These are phyloP conservation scores for Conchocele bisecta DNA, from an alignment of 2,888 invertebrate species.

Conservation along the genomic window DNA sequence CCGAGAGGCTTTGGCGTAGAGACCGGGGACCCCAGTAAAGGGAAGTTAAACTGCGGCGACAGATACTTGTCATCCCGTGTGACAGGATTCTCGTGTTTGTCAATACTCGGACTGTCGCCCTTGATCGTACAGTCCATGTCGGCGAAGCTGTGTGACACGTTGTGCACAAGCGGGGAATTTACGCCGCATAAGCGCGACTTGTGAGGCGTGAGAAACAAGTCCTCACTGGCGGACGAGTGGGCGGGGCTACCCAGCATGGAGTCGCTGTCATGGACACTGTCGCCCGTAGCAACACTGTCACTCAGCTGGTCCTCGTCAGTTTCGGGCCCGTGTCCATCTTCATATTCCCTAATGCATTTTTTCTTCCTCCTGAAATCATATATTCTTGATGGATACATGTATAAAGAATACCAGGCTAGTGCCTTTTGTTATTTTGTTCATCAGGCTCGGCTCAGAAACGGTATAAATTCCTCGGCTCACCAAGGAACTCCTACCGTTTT, in stretches of 20 bases:
- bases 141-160: conserved; percentile 20
- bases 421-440: too few relatives aligned
- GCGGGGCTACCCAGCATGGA: conserved; percentile 70
- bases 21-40: conserved; percentile 30
- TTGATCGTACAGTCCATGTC: conserved; percentile 40
- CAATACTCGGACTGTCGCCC: conserved; percentile 12
- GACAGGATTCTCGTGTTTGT: conserved; percentile 11
- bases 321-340: conserved; percentile 70
- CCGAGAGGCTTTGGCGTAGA: conserved; percentile 38
- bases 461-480: too few relatives aligned
- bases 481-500: too few relatives aligned
- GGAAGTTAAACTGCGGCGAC: conserved; percentile 27
- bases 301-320: conserved; percentile 67
- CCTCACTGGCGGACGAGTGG: conserved; percentile 64
- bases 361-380: conserved; percentile 83
- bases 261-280: conserved; percentile 70
- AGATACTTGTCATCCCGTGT: conserved; percentile 21
- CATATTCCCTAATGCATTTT: conserved; percentile 83
- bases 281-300: conserved; percentile 62
- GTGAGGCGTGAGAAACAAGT: conserved; percentile 63
- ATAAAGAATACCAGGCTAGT: too few relatives aligned
- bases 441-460: too few relatives aligned
- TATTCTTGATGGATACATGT: too few relatives aligned
- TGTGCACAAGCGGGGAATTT: conserved; percentile 52
- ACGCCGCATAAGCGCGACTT: conserved; percentile 46